Base-by-base conservation (phyloP, 2,888 invertebrate species). In the Physocephala rufipes region DNA sequence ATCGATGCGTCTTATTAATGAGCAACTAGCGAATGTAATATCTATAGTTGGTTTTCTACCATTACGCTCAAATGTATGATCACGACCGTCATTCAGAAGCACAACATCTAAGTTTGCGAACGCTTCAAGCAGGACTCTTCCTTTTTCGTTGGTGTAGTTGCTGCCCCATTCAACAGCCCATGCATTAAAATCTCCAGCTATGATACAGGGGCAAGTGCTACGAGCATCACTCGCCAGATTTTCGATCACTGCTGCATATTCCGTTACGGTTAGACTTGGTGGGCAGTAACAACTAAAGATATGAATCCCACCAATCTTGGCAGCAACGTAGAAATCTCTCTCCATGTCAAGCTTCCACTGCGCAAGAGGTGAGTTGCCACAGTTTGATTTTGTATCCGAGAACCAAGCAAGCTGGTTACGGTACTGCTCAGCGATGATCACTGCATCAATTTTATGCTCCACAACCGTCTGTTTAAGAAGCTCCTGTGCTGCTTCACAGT, bases 81-180 rank as follows among this genome's bases (percentile, higher is more conserved):
- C n/a, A 16, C n/a, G 51, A 51, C 51, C 51, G 51, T 51, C n/a
- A 51, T 1, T 51, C 51, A 51, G 51, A 16, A 51, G 51, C 51
- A 51, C 51, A 21, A 51, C 1, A n/a, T 12, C 16, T 51, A 51
- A 51, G 5, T 15, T 19, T 15, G 51, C 51, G 51, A 51, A 51
- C 7, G 51, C 51, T 51, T 51, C 51, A 21, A 51, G 51, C n/a
- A 51, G n/a, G 19, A 51, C 19, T 51, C 51, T 9, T 19, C 13
- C 51, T 21, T 1, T 51, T 51, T 51, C 1, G 19, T 51, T 51
- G 19, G 51, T 51, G 51, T 19, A 51, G 7, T 51, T 1, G n/a
- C 55, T 55, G 55, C 24, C 55, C 55, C 55, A 55, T 24, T 55
- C 55, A 24, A 13, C 24, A 26, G 24, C 16, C 68, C 62, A 69